Evolutionary conservation across 1,140 invertebrate species (phyloP).

Genomic region (Cydia fagiglandana): DNA sequence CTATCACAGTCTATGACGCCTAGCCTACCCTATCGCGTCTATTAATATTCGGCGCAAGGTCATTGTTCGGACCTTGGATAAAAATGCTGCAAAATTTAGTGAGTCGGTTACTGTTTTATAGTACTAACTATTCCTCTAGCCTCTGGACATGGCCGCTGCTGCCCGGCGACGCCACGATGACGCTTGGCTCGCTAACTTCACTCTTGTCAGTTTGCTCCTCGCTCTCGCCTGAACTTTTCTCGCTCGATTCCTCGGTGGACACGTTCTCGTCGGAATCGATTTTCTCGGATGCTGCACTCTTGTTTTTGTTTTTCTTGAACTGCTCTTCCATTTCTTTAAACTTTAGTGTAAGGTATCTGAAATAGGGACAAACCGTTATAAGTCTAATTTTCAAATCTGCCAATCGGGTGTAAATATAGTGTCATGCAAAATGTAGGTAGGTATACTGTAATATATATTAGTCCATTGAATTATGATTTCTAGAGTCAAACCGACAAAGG

Average conservation of each 20-base stretch:
- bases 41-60: slow-evolving; percentile 25
- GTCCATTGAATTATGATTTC: no score
- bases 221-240: slow-evolving; percentile 36
- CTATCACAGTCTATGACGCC: slow-evolving; percentile 54
- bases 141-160: slow-evolving; percentile 68
- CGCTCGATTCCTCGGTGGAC: slow-evolving; percentile 45
- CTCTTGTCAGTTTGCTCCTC: slow-evolving; percentile 34
- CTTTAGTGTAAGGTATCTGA: slow-evolving; percentile 88
- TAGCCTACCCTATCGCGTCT: slow-evolving; percentile 27
- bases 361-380: slow-evolving; percentile 37
- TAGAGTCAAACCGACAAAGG: no score
- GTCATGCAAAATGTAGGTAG: not conserved
- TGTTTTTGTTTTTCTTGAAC: slow-evolving; percentile 79
- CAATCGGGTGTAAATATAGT: not conserved
- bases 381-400: not conserved
- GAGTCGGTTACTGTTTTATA: slow-evolving; percentile 25
- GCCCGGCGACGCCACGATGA: slow-evolving; percentile 62
- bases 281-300: slow-evolving; percentile 54
- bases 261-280: slow-evolving; percentile 48
- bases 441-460: no score
- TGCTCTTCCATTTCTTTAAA: slow-evolving; percentile 91
- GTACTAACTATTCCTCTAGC: slow-evolving; percentile 56
- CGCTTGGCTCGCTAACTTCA: slow-evolving; percentile 44
- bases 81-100: slow-evolving; percentile 31
- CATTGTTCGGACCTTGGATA: slow-evolving; percentile 25